Percentiles rank a stretch among this genome's conserved stretches.
These are phyloP conservation scores for Galaxias olidus DNA, from an alignment of 2,797 vertebrate genomes.

Conservation along the genomic window DNA sequence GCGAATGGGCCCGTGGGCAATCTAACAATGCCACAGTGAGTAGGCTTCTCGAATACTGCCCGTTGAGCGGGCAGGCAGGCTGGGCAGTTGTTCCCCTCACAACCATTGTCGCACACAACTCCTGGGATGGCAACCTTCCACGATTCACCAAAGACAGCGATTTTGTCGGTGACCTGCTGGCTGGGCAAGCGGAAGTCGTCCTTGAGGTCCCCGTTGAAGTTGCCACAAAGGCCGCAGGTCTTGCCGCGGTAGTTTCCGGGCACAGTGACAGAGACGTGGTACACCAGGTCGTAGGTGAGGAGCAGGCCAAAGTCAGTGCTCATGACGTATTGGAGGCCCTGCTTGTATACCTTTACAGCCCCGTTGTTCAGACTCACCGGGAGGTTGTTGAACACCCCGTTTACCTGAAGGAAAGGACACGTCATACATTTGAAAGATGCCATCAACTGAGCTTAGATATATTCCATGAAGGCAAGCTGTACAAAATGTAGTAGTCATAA, in stretches of 20 bases:
- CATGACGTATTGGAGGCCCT: constrained; percentile 57
- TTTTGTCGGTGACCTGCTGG: constrained; percentile 49
- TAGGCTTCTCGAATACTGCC: constrained; percentile 52
- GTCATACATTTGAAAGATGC: not conserved
- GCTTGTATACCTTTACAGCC: constrained; percentile 54
- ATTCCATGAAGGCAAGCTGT: too few relatives aligned
- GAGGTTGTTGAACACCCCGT: constrained; percentile 63
- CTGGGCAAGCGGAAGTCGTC: constrained; percentile 72
- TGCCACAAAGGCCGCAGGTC: constrained; percentile 75
- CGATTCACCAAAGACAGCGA: constrained; percentile 60
- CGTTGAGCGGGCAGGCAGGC: constrained; percentile 46
- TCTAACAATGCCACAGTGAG: constrained; percentile 67
- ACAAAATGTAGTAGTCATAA: too few relatives aligned
- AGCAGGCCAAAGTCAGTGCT: constrained; percentile 65
- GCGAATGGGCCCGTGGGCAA: constrained; percentile 64
- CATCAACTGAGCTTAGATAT: not conserved
- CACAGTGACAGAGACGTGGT: constrained; percentile 64
- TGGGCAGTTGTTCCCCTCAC: constrained; percentile 58
- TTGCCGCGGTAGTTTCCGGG: constrained; percentile 65
- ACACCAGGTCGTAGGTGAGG: constrained; percentile 70
- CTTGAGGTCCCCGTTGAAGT: constrained; percentile 62
- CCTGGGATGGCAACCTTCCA: constrained; percentile 62
- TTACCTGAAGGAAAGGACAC: constrained; percentile 55
- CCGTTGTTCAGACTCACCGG: constrained; percentile 64
- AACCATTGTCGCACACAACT: constrained; percentile 60